phyloP scores from a whole-genome alignment of 2,888 invertebrate genomes.

The Amphipyra tragopoginis region DNA sequence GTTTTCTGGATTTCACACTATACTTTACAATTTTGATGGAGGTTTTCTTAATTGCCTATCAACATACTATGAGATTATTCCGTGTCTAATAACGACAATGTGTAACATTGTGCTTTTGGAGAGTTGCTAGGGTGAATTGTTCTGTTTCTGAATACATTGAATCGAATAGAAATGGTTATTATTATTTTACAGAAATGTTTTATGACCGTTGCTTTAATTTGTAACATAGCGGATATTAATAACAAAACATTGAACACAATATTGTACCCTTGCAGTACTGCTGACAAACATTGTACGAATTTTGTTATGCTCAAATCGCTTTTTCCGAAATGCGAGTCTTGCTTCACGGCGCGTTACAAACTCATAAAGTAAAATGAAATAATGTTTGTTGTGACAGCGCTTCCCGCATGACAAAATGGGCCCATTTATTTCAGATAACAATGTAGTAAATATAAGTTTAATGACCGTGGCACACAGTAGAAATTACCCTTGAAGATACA shows the following conservation, averaged over 20 bases:
- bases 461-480: slow-evolving; percentile 81
- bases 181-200: slow-evolving; percentile 30
- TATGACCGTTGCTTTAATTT: slow-evolving; percentile 41
- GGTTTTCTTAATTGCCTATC: slow-evolving; percentile 59
- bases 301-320: slow-evolving; percentile 76
- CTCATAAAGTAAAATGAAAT: slow-evolving; percentile 87
- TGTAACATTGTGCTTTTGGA: slow-evolving; percentile 30
- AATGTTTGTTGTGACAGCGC: slow-evolving; percentile 88
- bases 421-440: slow-evolving; percentile 86
- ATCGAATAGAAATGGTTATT: slow-evolving; percentile 15
- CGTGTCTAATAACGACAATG: slow-evolving; percentile 45
- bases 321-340: slow-evolving; percentile 78
- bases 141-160: slow-evolving; percentile 17
- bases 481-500: slow-evolving; percentile 79
- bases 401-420: slow-evolving; percentile 86
- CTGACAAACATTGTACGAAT: slow-evolving; percentile 65
- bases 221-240: slow-evolving; percentile 64
- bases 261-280: slow-evolving; percentile 65
- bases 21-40: slow-evolving; percentile 66
- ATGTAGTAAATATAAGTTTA: slow-evolving; percentile 85
- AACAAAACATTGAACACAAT: slow-evolving; percentile 69
- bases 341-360: slow-evolving; percentile 85
- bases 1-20: slow-evolving; percentile 78
- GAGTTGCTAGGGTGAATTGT: slow-evolving; percentile 18
- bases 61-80: slow-evolving; percentile 47